A percentile compares a stretch with the other conserved stretches of the same genome.
These are phyloP conservation scores for Aramus guarauna DNA, from an alignment of 2,113 vertebrate genomes.

Conservation along the genomic window DNA sequence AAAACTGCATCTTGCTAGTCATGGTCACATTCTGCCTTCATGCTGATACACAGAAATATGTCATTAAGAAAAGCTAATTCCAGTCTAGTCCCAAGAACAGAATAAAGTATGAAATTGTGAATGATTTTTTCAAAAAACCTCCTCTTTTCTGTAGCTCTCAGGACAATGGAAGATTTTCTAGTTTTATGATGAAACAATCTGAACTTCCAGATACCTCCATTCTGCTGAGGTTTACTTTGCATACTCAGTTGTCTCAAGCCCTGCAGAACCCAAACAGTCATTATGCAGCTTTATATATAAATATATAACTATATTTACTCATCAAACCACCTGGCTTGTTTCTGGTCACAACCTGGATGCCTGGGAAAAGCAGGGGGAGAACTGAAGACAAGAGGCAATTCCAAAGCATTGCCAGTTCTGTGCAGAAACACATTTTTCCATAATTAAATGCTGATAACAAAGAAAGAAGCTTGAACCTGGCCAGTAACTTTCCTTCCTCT, in stretches of 20 bases:
- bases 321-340: background rate
- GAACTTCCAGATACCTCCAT: background rate
- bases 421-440: background rate
- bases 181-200: background rate
- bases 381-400: background rate
- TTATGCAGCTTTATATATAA: background rate
- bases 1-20: background rate
- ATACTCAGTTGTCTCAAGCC: background rate
- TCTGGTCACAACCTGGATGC: background rate
- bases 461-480: background rate
- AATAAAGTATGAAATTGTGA: background rate
- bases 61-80: background rate
- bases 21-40: background rate
- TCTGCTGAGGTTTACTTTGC: background rate
- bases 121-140: background rate
- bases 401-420: background rate
- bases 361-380: background rate
- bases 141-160: background rate
- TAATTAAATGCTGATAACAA: background rate
- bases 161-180: background rate
- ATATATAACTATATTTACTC: background rate
- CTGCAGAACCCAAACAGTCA: background rate
- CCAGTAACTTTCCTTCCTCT: background rate
- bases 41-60: background rate
- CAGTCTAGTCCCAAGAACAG: background rate